These are phyloP conservation scores for Entomobrya multifasciata DNA, from an alignment of 2,888 invertebrate genomes.

Conservation along the genomic window DNA sequence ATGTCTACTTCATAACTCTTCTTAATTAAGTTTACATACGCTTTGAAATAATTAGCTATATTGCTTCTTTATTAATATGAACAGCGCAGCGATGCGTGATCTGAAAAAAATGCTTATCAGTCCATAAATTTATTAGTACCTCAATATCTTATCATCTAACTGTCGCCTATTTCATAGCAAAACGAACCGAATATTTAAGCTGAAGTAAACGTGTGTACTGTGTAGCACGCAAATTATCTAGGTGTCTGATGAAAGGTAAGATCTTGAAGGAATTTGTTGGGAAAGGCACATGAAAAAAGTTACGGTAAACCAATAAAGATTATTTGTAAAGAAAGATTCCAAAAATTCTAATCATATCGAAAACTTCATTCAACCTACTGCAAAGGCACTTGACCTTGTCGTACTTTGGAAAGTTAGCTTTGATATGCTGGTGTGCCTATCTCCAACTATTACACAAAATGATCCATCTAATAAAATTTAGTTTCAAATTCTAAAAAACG, in stretches of 20 bases:
- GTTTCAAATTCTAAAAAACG: neutral
- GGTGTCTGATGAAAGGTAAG: too few species aligned
- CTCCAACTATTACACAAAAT: neutral
- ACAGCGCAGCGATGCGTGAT: too few species aligned
- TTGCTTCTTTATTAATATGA: neutral
- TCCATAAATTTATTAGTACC: neutral
- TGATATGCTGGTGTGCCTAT: neutral
- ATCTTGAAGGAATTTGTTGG: neutral
- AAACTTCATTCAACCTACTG: neutral
- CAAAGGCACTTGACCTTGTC: slow-evolving; percentile 16
- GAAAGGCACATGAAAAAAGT: neutral
- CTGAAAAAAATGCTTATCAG: slow-evolving; percentile 10
- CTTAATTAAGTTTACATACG: neutral
- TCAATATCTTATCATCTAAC: slow-evolving; percentile 19
- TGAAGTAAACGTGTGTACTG: too few species aligned
- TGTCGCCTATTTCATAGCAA: neutral
- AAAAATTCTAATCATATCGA: slow-evolving; percentile 18
- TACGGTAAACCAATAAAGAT: slow-evolving; percentile 12
- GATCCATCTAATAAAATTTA: neutral
- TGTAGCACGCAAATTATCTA: too few species aligned
- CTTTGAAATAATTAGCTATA: neutral
- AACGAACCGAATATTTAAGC: neutral
- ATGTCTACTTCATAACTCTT: neutral
- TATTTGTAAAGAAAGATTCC: neutral
- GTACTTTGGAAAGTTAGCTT: neutral